Evolutionary conservation across 1,140 invertebrate species (phyloP), one percentile per base, ranked within the genome.

Genomic region (Temnothorax nylanderi): DNA sequence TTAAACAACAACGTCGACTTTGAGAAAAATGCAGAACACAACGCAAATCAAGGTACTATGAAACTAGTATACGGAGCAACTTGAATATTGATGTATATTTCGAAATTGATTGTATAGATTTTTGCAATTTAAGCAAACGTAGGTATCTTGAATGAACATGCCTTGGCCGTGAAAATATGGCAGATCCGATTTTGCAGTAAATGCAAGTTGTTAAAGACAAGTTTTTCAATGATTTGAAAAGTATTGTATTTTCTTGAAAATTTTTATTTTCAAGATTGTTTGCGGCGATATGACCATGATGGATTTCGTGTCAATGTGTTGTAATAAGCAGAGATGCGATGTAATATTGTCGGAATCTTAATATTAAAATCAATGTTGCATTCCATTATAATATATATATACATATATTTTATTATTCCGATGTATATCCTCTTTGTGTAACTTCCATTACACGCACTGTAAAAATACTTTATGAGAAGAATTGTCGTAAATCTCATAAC

Each of bases 311-410:
- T 86, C 44, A 6, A 64, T 85, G 76, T 86, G 84, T 26, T 26
- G 71, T 87, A 86, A 89, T 54, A 85, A 67, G 18, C 75, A 89
- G 82, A 84, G 65, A 88, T 78, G 90, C 74, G 58, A 87, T 88
- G 69, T 54, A 91, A 67, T 87, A 91, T 92, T 93, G 93, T 92
- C 90, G 88, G 89, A 92, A 90, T 91, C 91, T 93, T 92, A 94
- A 93, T 94, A 93, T 92, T 69, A 92, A 93, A 94, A 94, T 93
- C 91, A 93, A 93, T 91, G 91, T 94, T 94, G 89, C 94, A 94
- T 95, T 95, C 93, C 92, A 94, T 91, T 93, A 89, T 91, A 82
- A 72, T 58, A 82, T 82, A 82, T 47, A 76, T 78, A 80, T 65
- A 80, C 91, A 90, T 90, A 92, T 92, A 91, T 92, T 92, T 93